Evolutionary conservation across 2,888 invertebrate genomes (phyloP), one percentile per base, ranked within the genome.

Genomic region (Phorcus lineatus): DNA sequence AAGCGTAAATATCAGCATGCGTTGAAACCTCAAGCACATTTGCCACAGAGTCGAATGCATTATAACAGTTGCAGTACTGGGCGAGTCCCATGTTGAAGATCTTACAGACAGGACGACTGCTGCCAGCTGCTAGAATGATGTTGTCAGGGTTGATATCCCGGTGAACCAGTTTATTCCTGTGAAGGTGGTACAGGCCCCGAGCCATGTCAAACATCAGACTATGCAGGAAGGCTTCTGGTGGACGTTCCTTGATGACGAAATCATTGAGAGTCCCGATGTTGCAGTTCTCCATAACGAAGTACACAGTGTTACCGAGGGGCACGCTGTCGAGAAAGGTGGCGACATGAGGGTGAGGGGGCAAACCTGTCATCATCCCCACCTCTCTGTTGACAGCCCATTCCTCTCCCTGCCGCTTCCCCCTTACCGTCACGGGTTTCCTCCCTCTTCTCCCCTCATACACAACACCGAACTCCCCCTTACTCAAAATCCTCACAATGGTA

Each of bases 141-240:
- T 62, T 62, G 22, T 62, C n/a, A n/a, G 62, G 62, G 17, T 62
- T 62, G 24, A 62, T 24, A 24, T 62, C 62, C 28, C 62, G 24
- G 24, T 62, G 62, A 7, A 62, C 62, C 24, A 62, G 24, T 28
- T 62, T 62, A 31, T 62, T 62, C 28, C 62, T 24, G 28, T 62
- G 62, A 9, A 62, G 62, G 16, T 62, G 62, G 28, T 28, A 22
- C 24, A 62, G 16, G 9, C 62, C 62, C 7, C 28, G 24, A 28
- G 62, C 62, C 62, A 62, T 62, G 62, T 62, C 62, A 62, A 16
- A 62, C 62, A 62, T 62, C 62, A 62, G 62, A 62, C 62, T 62
- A 3, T 62, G 62, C 2, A 62, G 62, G 28, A 62, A 62, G 28
- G 24, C n/a, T 28, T 62, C 62, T 7, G 62, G 62, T 24, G 62